phyloP scores from a whole-genome alignment of 2,888 invertebrate genomes.

The Chromoteleia sp. region DNA sequence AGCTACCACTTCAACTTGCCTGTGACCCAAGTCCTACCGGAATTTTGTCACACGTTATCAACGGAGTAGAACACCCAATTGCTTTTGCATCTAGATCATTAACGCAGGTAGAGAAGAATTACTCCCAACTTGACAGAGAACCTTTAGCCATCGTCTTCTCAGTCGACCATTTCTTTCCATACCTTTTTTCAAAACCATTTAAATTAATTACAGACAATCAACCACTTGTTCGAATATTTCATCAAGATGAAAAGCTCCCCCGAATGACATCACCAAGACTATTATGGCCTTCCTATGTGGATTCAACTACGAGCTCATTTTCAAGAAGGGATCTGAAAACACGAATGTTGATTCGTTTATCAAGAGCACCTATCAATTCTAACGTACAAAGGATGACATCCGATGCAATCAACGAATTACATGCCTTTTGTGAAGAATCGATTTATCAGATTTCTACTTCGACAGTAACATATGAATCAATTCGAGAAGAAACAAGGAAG shows the following conservation, averaged over 20 bases:
- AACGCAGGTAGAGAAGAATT: constrained; percentile 64
- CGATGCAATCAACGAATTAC: constrained; percentile 17
- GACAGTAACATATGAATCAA: constrained; percentile 22
- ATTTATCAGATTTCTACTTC: constrained; percentile 6
- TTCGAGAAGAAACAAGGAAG: constrained; percentile 16
- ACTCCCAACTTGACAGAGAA: constrained; percentile 73
- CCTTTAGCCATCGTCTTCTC: constrained; percentile 71
- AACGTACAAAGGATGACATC: background rate
- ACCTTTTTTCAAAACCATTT: constrained; percentile 72
- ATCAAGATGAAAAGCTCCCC: constrained; percentile 39
- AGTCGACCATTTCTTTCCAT: constrained; percentile 71
- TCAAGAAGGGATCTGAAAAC: constrained; percentile 26
- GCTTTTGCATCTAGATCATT: constrained; percentile 69
- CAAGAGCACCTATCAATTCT: background rate
- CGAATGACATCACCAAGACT: constrained; percentile 41
- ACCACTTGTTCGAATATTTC: constrained; percentile 73
- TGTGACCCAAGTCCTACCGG: constrained; percentile 81
- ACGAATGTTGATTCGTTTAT: constrained; percentile 50
- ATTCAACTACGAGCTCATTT: constrained; percentile 43
- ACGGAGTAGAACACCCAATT: constrained; percentile 65
- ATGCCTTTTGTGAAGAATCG: constrained; percentile 3
- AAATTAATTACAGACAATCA: constrained; percentile 79
- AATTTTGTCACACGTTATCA: constrained; percentile 71
- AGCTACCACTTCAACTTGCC: constrained; percentile 76
- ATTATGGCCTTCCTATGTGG: constrained; percentile 52